phyloP scores from a whole-genome alignment of 2,113 vertebrate genomes.

The Butorides virescens region DNA sequence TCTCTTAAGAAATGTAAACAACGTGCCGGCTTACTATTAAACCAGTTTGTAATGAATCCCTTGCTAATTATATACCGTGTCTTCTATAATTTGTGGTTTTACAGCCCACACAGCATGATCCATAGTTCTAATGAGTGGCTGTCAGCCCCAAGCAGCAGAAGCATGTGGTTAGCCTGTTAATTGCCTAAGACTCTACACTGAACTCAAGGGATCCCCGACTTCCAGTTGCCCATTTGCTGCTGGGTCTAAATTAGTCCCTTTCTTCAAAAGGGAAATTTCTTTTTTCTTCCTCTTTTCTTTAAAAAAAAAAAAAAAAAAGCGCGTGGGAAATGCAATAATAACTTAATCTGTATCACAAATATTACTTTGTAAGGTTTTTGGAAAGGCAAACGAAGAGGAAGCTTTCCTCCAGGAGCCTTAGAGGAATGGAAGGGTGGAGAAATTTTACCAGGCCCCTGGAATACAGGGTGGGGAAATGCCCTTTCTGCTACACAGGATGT shows the following conservation, averaged over 20 bases:
- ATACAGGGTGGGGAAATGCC: not conserved
- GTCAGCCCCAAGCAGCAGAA: conserved; percentile 7
- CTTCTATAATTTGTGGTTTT: conserved; percentile 50
- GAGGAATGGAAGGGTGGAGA: not conserved
- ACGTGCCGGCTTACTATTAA: not conserved
- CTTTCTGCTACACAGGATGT: not conserved
- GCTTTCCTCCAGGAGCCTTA: not conserved
- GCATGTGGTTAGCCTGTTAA: not conserved
- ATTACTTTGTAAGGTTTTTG: not conserved
- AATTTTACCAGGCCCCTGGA: not conserved
- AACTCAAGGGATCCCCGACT: not conserved
- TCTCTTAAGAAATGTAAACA: conserved; percentile 36
- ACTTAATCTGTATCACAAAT: not conserved
- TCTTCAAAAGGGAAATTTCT: not conserved
- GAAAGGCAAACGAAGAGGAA: not conserved
- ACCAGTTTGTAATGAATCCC: not conserved
- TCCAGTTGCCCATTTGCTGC: not conserved
- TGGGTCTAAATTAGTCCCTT: not conserved
- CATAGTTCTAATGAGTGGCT: conserved; percentile 39
- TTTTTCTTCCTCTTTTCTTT: not conserved
- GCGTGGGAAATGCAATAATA: not conserved
- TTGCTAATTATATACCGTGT: conserved; percentile 22
- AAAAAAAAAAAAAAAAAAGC: not conserved
- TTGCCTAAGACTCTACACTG: not conserved
- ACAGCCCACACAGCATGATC: conserved; percentile 41